phyloP scores from a whole-genome alignment of 2,888 invertebrate species.

The Leptogaster cylindrica region DNA sequence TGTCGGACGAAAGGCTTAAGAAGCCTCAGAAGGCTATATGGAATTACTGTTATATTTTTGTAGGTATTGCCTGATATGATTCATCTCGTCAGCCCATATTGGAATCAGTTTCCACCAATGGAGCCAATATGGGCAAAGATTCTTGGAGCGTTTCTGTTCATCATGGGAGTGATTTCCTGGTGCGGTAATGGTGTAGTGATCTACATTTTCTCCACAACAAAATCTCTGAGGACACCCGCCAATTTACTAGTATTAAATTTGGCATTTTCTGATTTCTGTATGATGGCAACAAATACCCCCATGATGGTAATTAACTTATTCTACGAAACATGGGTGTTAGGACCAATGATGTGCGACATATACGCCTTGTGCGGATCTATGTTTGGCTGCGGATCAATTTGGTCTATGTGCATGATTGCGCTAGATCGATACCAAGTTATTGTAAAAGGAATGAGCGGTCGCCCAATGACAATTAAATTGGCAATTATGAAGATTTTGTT shows the following conservation, averaged over 20 bases:
- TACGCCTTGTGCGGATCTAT: conserved; percentile 70
- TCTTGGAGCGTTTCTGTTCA: conserved; percentile 66
- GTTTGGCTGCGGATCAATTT: conserved; percentile 89
- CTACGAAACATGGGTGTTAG: conserved; percentile 68
- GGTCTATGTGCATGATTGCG: conserved; percentile 92
- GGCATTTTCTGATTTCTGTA: conserved; percentile 68
- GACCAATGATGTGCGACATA: conserved; percentile 67
- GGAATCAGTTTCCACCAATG: conserved; percentile 65
- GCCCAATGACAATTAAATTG: conserved; percentile 81
- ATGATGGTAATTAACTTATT: conserved; percentile 69
- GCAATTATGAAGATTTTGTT: conserved; percentile 78
- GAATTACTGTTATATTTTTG: too few species aligned
- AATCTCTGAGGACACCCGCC: conserved; percentile 66
- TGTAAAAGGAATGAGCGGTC: conserved; percentile 86
- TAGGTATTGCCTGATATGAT: conserved; percentile 70
- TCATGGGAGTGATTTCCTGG: conserved; percentile 64
- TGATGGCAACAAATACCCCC: conserved; percentile 66
- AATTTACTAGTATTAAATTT: conserved; percentile 69
- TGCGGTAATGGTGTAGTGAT: conserved; percentile 60
- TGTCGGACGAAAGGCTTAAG: too few species aligned
- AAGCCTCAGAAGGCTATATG: too few species aligned
- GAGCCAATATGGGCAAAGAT: conserved; percentile 65
- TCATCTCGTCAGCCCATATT: conserved; percentile 69
- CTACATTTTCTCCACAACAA: conserved; percentile 72
- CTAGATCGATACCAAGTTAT: conserved; percentile 94